These are phyloP conservation scores for Leptopilina boulardi DNA, from an alignment of 1,140 invertebrate species.

Conservation along the genomic window DNA sequence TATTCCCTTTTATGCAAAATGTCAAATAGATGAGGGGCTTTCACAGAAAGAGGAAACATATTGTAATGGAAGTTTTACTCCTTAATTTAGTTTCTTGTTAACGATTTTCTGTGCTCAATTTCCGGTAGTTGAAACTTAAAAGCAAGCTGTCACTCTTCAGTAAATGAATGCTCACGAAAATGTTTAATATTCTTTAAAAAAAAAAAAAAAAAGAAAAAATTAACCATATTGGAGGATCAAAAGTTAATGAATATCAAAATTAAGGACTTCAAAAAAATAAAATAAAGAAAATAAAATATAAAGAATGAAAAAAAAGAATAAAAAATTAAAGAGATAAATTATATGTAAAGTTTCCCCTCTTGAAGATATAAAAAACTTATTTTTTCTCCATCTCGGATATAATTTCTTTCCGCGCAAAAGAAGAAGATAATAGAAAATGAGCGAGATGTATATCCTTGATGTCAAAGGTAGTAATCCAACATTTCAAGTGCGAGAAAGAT, in stretches of 20 bases:
- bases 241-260: no score
- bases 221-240: no score
- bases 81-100: constrained; percentile 21
- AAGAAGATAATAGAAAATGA: constrained; percentile 3
- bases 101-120: constrained; percentile 24
- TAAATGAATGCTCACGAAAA: background rate
- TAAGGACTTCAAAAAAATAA: no score
- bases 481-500: background rate
- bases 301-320: background rate
- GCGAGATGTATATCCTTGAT: background rate
- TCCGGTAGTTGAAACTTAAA: constrained; percentile 20
- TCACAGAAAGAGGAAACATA: constrained; percentile 22
- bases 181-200: background rate
- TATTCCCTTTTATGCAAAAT: background rate
- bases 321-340: background rate
- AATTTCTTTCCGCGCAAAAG: background rate
- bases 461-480: constrained; percentile 1
- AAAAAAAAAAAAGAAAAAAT: background rate
- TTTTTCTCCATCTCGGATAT: background rate
- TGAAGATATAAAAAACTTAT: background rate
- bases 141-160: constrained; percentile 3
- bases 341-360: background rate
- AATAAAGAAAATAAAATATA: no score
- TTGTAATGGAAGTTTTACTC: constrained; percentile 20
- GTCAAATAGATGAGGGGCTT: background rate